A percentile compares a stretch with the other conserved stretches of the same genome.
Conservation (phyloP, 2,797 vertebrate genomes). For the Eurystomus glaucurus region DNA sequence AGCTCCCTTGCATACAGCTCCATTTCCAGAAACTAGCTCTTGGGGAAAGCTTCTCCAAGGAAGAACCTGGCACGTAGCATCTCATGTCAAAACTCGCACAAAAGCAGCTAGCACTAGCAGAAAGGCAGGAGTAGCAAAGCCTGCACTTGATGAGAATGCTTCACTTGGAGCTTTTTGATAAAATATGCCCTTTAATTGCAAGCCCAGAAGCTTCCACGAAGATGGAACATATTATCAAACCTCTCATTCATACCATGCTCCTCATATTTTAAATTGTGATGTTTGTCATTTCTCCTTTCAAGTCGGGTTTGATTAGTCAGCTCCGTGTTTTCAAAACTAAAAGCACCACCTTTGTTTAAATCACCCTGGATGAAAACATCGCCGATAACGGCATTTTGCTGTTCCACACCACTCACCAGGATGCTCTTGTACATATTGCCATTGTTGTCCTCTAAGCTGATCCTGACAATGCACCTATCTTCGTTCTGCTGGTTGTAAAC, state of each 20-base stretch:
- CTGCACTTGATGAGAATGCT: neutral
- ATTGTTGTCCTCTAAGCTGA: conserved; percentile 89
- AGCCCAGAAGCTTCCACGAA: neutral
- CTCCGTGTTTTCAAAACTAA: neutral
- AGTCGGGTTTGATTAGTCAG: neutral
- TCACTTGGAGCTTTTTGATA: neutral
- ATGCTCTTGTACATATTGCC: conserved; percentile 97
- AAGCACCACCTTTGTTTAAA: fast-evolving
- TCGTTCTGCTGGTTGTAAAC: conserved; percentile 92
- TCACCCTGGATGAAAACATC: neutral
- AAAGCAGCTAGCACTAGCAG: neutral
- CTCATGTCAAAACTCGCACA: neutral
- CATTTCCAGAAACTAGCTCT: neutral
- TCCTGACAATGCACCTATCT: conserved; percentile 91
- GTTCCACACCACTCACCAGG: conserved; percentile 82
- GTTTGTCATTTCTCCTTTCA: neutral
- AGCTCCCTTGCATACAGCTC: neutral
- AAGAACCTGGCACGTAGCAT: fast-evolving
- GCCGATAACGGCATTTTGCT: neutral
- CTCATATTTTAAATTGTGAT: neutral
- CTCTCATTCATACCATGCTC: fast-evolving
- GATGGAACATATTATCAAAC: neutral
- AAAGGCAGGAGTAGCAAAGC: neutral
- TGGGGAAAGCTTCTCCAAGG: neutral
- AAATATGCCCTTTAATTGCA: neutral